A percentile compares a stretch with the other conserved stretches of the same genome.
Conservation (phyloP, 2,113 vertebrate genomes). For the Procavia capensis region DNA sequence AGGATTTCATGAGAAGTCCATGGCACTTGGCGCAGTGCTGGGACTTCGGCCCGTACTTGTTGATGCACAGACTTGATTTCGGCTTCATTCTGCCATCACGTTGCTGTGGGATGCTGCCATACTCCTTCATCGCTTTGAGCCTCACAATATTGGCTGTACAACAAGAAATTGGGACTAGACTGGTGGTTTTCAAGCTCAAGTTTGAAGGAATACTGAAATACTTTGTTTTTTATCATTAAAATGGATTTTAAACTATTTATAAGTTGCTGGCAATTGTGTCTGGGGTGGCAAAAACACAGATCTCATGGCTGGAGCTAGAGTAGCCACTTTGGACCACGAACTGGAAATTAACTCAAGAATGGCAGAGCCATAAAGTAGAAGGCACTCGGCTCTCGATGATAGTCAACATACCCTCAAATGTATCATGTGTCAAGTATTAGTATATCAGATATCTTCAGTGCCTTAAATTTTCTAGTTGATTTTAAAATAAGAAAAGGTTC, state of each 20-base stretch:
- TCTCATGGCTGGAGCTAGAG: background rate
- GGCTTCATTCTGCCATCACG: background rate
- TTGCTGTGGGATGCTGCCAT: background rate
- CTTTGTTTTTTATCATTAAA: background rate
- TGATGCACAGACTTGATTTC: background rate
- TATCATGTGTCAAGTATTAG: background rate
- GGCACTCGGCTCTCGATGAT: background rate
- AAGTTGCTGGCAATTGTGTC: background rate
- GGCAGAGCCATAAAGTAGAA: background rate
- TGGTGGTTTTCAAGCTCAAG: background rate
- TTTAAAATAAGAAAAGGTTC: constrained; percentile 48
- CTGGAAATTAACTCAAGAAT: background rate
- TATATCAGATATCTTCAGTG: background rate
- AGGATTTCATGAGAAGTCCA: background rate
- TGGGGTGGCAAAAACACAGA: background rate
- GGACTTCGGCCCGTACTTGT: background rate
- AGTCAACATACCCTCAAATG: background rate
- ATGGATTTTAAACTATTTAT: background rate
- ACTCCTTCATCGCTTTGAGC: background rate
- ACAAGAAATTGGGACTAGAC: background rate
- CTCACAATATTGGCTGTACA: background rate
- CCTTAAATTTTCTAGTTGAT: background rate
- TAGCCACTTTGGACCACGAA: background rate
- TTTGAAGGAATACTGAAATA: constrained; percentile 26
- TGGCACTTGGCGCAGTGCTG: background rate